phyloP scores from a whole-genome alignment of 2,113 vertebrate genomes.

The Raja brachyura region DNA sequence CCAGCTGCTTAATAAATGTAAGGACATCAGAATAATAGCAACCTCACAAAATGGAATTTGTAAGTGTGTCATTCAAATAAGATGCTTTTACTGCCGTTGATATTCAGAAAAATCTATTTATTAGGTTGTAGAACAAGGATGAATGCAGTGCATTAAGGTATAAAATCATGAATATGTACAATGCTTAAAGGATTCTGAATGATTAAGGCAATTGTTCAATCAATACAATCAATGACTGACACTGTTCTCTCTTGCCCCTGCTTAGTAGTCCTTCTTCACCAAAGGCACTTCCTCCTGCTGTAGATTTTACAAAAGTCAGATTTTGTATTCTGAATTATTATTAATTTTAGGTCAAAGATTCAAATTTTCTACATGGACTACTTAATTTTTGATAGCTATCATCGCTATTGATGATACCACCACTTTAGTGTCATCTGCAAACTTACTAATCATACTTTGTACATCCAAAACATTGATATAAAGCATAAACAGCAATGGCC shows the following conservation, averaged over 20 bases:
- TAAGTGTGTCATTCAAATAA: not conserved
- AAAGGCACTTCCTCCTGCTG: not conserved
- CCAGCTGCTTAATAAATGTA: not conserved
- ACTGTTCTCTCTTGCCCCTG: not conserved
- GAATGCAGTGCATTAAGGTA: not conserved
- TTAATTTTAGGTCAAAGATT: not conserved
- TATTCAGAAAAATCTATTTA: not conserved
- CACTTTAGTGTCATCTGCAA: too few relatives aligned
- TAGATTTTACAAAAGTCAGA: not conserved
- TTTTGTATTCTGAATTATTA: not conserved
- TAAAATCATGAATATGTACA: not conserved
- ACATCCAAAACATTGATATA: too few relatives aligned
- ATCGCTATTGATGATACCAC: too few relatives aligned
- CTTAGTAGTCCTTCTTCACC: not conserved
- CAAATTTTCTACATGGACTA: not conserved
- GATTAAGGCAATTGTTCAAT: not conserved
- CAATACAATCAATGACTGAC: not conserved
- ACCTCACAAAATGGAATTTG: not conserved
- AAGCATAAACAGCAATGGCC: too few relatives aligned
- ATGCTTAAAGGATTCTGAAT: not conserved
- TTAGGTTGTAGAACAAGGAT: not conserved
- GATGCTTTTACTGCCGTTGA: not conserved
- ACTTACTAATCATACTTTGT: too few relatives aligned
- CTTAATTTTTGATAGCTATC: not conserved
- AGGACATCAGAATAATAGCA: not conserved